Evolutionary conservation across 2,797 vertebrate genomes (phyloP).

Genomic region (Trematomus bernacchii): DNA sequence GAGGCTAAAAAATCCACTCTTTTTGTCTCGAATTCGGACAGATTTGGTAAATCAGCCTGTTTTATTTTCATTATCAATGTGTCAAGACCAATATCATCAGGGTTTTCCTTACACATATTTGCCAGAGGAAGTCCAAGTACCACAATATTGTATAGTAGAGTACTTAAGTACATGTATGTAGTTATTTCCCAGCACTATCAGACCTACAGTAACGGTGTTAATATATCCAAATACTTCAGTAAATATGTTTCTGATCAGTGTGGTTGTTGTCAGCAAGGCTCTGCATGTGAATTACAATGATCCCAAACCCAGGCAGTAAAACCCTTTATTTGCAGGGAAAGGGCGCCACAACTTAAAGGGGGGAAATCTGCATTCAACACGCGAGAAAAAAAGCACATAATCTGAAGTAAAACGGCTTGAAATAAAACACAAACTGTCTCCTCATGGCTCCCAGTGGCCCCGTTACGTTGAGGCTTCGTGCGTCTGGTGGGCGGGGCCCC

Average conservation of each 20-base stretch:
- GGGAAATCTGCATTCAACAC: conserved; percentile 58
- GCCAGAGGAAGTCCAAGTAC: background rate
- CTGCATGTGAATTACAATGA: conserved; percentile 4
- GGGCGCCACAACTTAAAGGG: conserved; percentile 18
- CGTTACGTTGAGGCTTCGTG: conserved; percentile 32
- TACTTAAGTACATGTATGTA: background rate
- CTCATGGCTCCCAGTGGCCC: conserved; percentile 50
- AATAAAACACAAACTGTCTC: conserved; percentile 39
- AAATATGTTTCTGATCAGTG: background rate
- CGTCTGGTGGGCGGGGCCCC: conserved; percentile 45
- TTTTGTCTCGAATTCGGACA: background rate
- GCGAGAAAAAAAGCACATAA: conserved; percentile 31
- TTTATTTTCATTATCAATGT: background rate
- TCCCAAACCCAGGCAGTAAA: conserved; percentile 9
- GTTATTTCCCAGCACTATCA: background rate
- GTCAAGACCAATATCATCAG: background rate
- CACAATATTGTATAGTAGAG: background rate
- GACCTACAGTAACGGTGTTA: background rate
- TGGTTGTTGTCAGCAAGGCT: conserved; percentile 14
- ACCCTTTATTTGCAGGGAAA: background rate
- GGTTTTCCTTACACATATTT: background rate
- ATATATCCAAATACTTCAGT: conserved; percentile 1
- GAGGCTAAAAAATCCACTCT: background rate
- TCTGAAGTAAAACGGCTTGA: conserved; percentile 43
- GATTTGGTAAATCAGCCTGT: background rate